Base-by-base conservation (phyloP, 2,888 invertebrate genomes). In the Deilephila porcellus region DNA sequence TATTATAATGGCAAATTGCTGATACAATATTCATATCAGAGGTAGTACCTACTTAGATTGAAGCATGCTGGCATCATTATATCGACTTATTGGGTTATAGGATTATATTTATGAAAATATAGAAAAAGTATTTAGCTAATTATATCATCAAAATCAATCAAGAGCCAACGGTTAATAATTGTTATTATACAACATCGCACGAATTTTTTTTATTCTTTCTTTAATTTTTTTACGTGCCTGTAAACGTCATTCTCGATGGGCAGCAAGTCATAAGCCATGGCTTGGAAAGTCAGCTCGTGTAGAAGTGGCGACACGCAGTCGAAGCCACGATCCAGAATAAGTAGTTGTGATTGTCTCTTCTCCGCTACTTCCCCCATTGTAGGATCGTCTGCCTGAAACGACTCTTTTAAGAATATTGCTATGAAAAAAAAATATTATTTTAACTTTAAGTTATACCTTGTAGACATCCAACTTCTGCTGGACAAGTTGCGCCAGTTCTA, bases 201-300 rank as follows among this genome's bases (percentile, higher is more conserved):
- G 32, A 4, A 32, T 37, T 37, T 37, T 37, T 37, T 37, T 37
- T 2, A 37, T 37, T 8, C 8, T 37, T 37, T 37, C 37, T 37
- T 8, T 37, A 11, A 37, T 7, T 45, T 45, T 11, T 3, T 2
- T 34, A 59, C 56, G 91, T 91, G 98, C 97, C 98, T 98, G 95
- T 99, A 99, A n/a, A 99, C 99, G 91, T 99, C 99, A 89, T 99
- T 99, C 84, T 99, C 98, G 81, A 99, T 99, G 74, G 98, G 98
- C 83, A 99, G 95, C 78, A 99, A 96, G 94, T 99, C 99, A 89
- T 99, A 99, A 60, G 99, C 98, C 99, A 99, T 99, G 45, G 99
- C 99, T 95, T 99, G 98, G 75, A 99, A 96, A 1, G 99, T 99
- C 73, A 99, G 96, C 91, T 99, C 99, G 89, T 99, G 99, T 71